Percentiles rank a stretch among this genome's conserved stretches.
Evolutionary conservation across 2,888 invertebrate genomes (phyloP).

Genomic region (Pyrochroa serraticornis): DNA sequence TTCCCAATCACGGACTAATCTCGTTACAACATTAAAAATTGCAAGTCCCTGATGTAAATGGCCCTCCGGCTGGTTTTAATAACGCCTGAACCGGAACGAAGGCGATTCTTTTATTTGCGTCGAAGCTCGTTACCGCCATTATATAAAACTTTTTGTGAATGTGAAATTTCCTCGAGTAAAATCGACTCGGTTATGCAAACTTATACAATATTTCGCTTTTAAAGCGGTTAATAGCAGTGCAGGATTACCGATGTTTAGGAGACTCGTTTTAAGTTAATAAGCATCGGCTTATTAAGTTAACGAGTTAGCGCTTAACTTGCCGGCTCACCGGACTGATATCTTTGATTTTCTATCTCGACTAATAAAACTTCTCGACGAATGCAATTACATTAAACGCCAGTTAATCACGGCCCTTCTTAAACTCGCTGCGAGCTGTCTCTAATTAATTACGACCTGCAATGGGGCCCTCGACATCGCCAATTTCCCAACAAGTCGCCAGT

Average conservation of each 20-base stretch:
- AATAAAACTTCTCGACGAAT: no score
- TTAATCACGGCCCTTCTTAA: no score
- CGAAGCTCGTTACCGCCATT: conserved; percentile 14
- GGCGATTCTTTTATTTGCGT: not conserved
- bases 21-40: not conserved
- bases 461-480: no score
- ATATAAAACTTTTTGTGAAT: conserved; percentile 5
- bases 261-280: conserved; percentile 25
- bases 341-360: no score
- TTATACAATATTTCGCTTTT: conserved; percentile 7
- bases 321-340: not conserved
- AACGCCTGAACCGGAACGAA: not conserved
- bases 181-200: not conserved
- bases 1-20: not conserved
- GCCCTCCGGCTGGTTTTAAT: conserved; percentile 3
- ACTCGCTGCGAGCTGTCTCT: no score
- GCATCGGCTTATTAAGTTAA: conserved; percentile 20
- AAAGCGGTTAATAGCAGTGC: conserved; percentile 7
- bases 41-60: conserved; percentile 1
- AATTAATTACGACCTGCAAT: no score
- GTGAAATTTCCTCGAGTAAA: not conserved
- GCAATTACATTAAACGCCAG: no score
- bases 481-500: no score
- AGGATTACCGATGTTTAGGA: conserved; percentile 19
- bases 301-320: not conserved